These are phyloP conservation scores for Bombus confusus DNA, from an alignment of 1,140 invertebrate species.

Conservation along the genomic window DNA sequence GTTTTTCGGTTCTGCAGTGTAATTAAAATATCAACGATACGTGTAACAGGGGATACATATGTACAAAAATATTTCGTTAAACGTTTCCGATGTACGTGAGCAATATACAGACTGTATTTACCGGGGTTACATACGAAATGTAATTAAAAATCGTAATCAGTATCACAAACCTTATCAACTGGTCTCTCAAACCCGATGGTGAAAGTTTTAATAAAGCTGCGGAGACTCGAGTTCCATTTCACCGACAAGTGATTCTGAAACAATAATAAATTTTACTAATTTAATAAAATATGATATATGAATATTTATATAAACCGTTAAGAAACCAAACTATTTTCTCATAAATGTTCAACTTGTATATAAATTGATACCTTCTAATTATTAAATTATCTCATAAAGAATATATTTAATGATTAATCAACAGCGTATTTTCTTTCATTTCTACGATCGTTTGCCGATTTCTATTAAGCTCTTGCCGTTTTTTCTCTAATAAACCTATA, in stretches of 20 bases:
- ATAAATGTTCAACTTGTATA: too few species aligned
- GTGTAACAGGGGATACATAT: neutral
- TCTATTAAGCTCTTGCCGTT: too few species aligned
- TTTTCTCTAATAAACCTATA: too few species aligned
- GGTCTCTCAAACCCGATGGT: neutral
- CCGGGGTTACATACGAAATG: neutral
- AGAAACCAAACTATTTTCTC: too few species aligned
- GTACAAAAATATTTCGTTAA: conserved; percentile 2
- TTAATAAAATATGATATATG: neutral
- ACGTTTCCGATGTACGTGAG: neutral
- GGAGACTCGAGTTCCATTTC: neutral
- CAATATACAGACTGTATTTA: neutral
- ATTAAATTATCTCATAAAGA: too few species aligned
- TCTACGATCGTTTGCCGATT: too few species aligned
- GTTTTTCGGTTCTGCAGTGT: neutral
- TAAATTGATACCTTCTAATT: too few species aligned
- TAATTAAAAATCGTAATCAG: conserved; percentile 10
- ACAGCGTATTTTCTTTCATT: too few species aligned
- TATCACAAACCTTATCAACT: neutral
- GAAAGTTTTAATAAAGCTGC: neutral
- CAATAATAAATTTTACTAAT: neutral
- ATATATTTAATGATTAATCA: too few species aligned
- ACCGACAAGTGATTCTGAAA: neutral
- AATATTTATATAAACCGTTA: too few species aligned
- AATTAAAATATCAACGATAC: conserved; percentile 31